Percentiles rank a stretch among this genome's conserved stretches.
Conservation (phyloP, 2,888 invertebrate genomes). For the Calameuta idolon region DNA sequence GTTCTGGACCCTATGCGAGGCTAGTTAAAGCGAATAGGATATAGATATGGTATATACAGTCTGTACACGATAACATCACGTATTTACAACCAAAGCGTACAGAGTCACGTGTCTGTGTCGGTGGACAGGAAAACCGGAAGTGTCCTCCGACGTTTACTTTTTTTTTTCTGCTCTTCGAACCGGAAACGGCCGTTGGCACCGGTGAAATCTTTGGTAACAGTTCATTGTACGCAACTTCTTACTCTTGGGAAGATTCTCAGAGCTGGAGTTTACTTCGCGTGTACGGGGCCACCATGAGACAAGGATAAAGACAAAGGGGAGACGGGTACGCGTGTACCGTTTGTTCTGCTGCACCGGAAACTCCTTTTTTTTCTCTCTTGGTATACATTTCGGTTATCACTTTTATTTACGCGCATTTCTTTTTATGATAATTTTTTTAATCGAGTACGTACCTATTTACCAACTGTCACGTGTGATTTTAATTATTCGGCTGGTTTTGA, state of each 20-base stretch:
- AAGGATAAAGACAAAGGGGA: conserved; percentile 37
- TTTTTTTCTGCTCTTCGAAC: background rate
- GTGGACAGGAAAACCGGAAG: background rate
- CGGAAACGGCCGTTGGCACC: conserved; percentile 3
- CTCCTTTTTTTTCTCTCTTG: conserved; percentile 37
- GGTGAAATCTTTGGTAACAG: conserved; percentile 44
- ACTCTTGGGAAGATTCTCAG: conserved; percentile 64
- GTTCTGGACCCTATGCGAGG: background rate
- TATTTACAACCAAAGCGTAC: background rate
- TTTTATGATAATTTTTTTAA: background rate
- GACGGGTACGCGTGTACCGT: conserved; percentile 55
- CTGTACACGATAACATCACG: background rate
- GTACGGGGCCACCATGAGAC: conserved; percentile 33
- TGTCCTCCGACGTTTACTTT: background rate
- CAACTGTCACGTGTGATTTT: background rate
- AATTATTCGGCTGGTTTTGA: background rate
- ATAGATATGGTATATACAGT: background rate
- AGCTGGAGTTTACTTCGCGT: conserved; percentile 30
- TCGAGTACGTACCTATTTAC: background rate
- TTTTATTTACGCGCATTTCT: conserved; percentile 35
- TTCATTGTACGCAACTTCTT: conserved; percentile 52
- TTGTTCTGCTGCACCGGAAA: conserved; percentile 52
- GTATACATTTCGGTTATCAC: conserved; percentile 53
- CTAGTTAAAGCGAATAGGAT: background rate
- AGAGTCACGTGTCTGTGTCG: too few relatives aligned